A percentile compares a stretch with the other conserved stretches of the same genome.
phyloP scores from a whole-genome alignment of 2,113 vertebrate species.

The Stercorarius parasiticus region DNA sequence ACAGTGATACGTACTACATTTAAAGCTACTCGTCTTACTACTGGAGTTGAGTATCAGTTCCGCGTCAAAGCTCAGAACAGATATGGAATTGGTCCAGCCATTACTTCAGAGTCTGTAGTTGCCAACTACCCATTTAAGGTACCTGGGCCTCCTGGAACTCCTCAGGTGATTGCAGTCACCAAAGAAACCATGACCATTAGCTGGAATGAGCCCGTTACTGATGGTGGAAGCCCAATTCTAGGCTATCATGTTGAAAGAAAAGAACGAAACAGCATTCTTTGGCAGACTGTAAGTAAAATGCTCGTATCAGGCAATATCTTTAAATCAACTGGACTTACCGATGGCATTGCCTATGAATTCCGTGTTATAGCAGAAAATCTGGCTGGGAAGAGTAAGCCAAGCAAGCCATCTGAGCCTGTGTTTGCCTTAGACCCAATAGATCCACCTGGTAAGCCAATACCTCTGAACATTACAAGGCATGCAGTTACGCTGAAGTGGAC shows the following conservation, averaged over 20 bases:
- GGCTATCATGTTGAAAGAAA: slow-evolving; percentile 98
- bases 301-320: slow-evolving; percentile 91
- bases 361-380: slow-evolving; percentile 94
- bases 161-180: slow-evolving; percentile 87
- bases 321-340: slow-evolving; percentile 89
- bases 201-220: slow-evolving; percentile 94
- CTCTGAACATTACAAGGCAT: slow-evolving; percentile 89
- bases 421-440: slow-evolving; percentile 95
- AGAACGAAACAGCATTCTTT: slow-evolving; percentile 92
- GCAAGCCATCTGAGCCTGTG: slow-evolving; percentile 91
- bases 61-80: slow-evolving; percentile 96
- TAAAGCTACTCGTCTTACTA: slow-evolving; percentile 90
- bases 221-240: slow-evolving; percentile 94
- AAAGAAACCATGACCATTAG: slow-evolving; percentile 95
- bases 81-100: slow-evolving; percentile 89
- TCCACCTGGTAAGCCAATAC: slow-evolving; percentile 90
- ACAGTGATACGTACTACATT: slow-evolving; percentile 91
- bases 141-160: slow-evolving; percentile 95
- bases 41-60: slow-evolving; percentile 94
- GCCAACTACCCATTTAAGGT: slow-evolving; percentile 94
- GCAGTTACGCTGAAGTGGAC: slow-evolving; percentile 91
- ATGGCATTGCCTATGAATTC: slow-evolving; percentile 96
- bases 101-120: slow-evolving; percentile 86
- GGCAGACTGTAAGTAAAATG: slow-evolving; percentile 90
- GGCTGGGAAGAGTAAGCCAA: slow-evolving; percentile 95